Evolutionary conservation across 2,113 vertebrate genomes (phyloP), one percentile per base, ranked within the genome.

Genomic region (Microtus oregoni): DNA sequence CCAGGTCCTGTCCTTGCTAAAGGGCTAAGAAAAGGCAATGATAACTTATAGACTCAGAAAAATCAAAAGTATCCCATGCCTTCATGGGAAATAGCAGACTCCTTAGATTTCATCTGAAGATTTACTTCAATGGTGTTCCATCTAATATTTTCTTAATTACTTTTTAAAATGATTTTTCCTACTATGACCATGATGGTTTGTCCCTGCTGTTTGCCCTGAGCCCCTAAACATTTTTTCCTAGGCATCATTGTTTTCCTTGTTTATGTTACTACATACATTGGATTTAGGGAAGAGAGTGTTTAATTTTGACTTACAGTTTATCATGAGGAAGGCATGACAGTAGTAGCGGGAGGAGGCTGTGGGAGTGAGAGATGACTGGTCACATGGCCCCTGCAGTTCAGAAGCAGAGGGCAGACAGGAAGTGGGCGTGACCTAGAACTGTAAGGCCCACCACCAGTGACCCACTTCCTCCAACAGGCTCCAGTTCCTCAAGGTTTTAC

Each of bases 81-180:
- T 86, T 85, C 83, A 65, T n/a, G 41, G 32, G 90, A 87, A 94
- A 73, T 17, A 90, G 44, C 11, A 88, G 94, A 92, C 30, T 82
- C 38, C 70, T 78, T 63, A 70, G 79, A n/a, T 24, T 32, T 47
- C 68, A 44, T 32, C 28, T 86, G 47, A 85, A 72, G 76, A 28
- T 73, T 68, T 50, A 90, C 41, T 70, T 50, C 81, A 55, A 28
- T 9, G 77, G 24, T 5, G 9, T 4, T 35, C 7, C 61, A 12
- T n/a, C 32, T 19, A 15, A 15, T 5, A 68, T 76, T 81, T 91
- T 50, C 82, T 50, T 63, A 72, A 38, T 77, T n/a, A 17, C 44
- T 28, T 86, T 52, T 47, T 32, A 86, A 87, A 82, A 38, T 44
- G 15, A 63, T 93, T 55, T 35, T 0, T 5, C 35, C 41, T 44